phyloP scores from a whole-genome alignment of 1,140 invertebrate genomes.

The Lysiphlebus fabarum region DNA sequence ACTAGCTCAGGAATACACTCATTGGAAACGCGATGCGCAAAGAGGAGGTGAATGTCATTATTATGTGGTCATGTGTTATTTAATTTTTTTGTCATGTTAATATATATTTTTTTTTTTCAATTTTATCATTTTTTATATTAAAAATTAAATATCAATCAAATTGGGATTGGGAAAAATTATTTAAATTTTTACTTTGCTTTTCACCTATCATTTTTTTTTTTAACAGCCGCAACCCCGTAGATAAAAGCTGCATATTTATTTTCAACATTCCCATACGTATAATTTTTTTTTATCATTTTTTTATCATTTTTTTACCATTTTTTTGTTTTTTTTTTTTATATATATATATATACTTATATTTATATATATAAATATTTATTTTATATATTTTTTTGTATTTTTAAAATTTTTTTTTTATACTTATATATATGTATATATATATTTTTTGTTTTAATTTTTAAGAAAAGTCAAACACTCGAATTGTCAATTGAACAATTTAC shows the following conservation, averaged over 20 bases:
- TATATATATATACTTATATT: too few species aligned
- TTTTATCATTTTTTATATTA: slow-evolving; percentile 6
- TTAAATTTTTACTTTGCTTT: too few species aligned
- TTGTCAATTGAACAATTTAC: slow-evolving; percentile 37
- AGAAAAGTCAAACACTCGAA: slow-evolving; percentile 13
- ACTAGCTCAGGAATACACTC: too few species aligned
- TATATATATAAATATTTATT: slow-evolving; percentile 5
- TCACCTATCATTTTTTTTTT: neutral
- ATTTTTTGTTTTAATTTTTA: neutral
- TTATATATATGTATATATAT: too few species aligned
- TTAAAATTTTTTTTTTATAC: slow-evolving; percentile 5
- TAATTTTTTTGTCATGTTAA: slow-evolving; percentile 1
- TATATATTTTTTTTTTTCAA: too few species aligned
- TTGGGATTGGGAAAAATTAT: too few species aligned
- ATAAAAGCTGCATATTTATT: too few species aligned
- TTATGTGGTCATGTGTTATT: slow-evolving; percentile 6
- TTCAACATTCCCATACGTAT: neutral
- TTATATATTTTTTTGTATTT: slow-evolving; percentile 2
- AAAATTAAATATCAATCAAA: slow-evolving; percentile 30
- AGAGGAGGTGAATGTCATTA: too few species aligned
- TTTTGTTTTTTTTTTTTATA: slow-evolving; percentile 25
- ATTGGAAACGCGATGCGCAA: too few species aligned
- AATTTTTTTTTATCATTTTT: slow-evolving; percentile 3
- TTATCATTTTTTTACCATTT: slow-evolving; percentile 4
- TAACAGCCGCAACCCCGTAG: too few species aligned